phyloP scores from a whole-genome alignment of 2,797 vertebrate genomes.

The Thaleichthys pacificus region DNA sequence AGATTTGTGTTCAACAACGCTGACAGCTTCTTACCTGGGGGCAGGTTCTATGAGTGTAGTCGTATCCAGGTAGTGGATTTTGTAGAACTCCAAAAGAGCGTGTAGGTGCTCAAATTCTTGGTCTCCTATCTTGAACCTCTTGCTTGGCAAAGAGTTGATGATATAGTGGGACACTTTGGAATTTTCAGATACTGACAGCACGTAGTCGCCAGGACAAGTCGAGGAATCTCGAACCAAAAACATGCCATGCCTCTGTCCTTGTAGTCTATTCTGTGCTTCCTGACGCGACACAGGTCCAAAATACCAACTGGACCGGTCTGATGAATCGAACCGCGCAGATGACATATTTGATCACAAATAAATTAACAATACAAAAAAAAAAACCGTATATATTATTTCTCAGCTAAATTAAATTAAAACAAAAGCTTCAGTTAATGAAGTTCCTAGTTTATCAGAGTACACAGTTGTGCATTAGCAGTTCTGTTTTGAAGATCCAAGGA shows the following conservation, averaged over 20 bases:
- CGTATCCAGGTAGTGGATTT: slow-evolving; percentile 98
- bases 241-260: slow-evolving; percentile 93
- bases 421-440: slow-evolving; percentile 1
- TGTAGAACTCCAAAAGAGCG: slow-evolving; percentile 96
- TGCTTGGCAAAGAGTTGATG: slow-evolving; percentile 94
- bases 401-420: slow-evolving; percentile 52
- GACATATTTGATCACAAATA: slow-evolving; percentile 77
- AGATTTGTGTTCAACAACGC: neutral
- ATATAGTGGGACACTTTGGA: slow-evolving; percentile 98
- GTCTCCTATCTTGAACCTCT: slow-evolving; percentile 96
- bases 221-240: slow-evolving; percentile 97
- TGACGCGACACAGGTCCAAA: slow-evolving; percentile 91
- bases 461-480: slow-evolving; percentile 1
- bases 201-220: slow-evolving; percentile 96
- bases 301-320: slow-evolving; percentile 94
- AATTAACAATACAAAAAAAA: slow-evolving; percentile 41
- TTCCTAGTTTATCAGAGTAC: slow-evolving; percentile 37
- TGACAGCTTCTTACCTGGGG: slow-evolving; percentile 78
- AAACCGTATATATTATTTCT: slow-evolving; percentile 12
- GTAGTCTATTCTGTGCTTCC: slow-evolving; percentile 91
- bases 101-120: slow-evolving; percentile 95
- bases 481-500: slow-evolving; percentile 43
- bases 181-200: slow-evolving; percentile 97
- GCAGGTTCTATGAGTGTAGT: slow-evolving; percentile 97
- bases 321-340: slow-evolving; percentile 91